These are phyloP conservation scores for Acanthacorydalis orientalis DNA, from an alignment of 2,888 invertebrate genomes.

Conservation along the genomic window DNA sequence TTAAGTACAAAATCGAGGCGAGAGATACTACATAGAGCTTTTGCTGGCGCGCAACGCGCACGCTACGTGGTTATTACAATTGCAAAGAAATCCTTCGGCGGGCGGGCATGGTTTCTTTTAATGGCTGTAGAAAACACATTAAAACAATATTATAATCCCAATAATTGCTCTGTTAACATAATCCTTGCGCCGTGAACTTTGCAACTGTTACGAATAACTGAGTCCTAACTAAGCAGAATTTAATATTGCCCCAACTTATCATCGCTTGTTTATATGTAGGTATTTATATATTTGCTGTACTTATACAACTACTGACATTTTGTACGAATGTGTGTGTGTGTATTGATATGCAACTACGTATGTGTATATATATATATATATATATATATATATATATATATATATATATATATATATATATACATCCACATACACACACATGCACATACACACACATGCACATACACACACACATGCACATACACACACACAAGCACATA, in stretches of 20 bases:
- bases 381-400: not conserved
- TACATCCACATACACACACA: not conserved
- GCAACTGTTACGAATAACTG: not conserved
- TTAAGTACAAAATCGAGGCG: no score
- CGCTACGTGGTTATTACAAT: not conserved
- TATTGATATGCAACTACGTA: not conserved
- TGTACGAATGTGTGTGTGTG: not conserved
- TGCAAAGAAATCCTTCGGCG: conserved; percentile 4
- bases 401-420: not conserved
- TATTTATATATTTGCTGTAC: not conserved
- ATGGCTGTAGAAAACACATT: conserved; percentile 21
- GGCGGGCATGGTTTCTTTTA: conserved; percentile 17
- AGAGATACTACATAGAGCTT: no score
- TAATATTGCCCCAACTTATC: not conserved
- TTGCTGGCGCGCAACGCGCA: no score
- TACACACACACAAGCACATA: no score
- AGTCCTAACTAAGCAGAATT: not conserved
- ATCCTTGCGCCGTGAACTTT: conserved; percentile 1
- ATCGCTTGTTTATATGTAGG: not conserved
- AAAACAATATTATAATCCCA: conserved; percentile 30
- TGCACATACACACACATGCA: no score
- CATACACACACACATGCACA: no score
- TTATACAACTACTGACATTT: not conserved
- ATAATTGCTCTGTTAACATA: conserved; percentile 21
- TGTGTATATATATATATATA: not conserved